phyloP scores from a whole-genome alignment of 2,888 invertebrate species.

The Meiosimyza platycephala region DNA sequence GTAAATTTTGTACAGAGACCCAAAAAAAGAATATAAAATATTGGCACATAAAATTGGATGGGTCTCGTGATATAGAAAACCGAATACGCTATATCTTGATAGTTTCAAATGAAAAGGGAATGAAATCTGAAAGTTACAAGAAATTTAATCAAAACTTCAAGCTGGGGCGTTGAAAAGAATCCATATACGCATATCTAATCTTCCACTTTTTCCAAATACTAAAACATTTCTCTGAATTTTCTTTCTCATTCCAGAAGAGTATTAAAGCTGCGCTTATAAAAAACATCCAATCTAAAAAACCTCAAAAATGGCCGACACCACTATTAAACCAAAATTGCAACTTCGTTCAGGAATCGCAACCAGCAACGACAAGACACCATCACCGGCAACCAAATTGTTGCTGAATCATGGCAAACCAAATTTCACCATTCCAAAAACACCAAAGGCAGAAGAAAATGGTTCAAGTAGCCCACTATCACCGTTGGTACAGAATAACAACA shows the following conservation, averaged over 20 bases:
- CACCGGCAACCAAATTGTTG: slow-evolving; percentile 63
- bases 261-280: slow-evolving; percentile 29
- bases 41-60: too few relatives aligned
- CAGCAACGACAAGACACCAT: slow-evolving; percentile 57
- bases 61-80: too few relatives aligned
- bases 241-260: not conserved
- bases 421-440: slow-evolving; percentile 61
- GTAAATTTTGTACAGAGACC: too few relatives aligned
- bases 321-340: slow-evolving; percentile 60
- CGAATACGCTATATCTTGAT: too few relatives aligned
- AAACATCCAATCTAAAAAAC: slow-evolving; percentile 34
- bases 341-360: slow-evolving; percentile 50
- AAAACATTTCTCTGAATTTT: too few relatives aligned
- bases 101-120: too few relatives aligned
- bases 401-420: slow-evolving; percentile 66
- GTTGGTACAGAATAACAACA: slow-evolving; percentile 38
- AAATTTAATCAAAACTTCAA: too few relatives aligned
- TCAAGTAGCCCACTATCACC: slow-evolving; percentile 48
- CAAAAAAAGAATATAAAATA: too few relatives aligned
- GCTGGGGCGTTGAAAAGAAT: too few relatives aligned
- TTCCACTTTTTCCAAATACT: too few relatives aligned
- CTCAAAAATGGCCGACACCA: slow-evolving; percentile 58
- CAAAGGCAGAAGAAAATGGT: slow-evolving; percentile 52
- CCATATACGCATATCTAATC: too few relatives aligned
- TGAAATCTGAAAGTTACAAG: too few relatives aligned